Conservation (phyloP, 2,888 invertebrate genomes). For the Byasa hedistus region DNA sequence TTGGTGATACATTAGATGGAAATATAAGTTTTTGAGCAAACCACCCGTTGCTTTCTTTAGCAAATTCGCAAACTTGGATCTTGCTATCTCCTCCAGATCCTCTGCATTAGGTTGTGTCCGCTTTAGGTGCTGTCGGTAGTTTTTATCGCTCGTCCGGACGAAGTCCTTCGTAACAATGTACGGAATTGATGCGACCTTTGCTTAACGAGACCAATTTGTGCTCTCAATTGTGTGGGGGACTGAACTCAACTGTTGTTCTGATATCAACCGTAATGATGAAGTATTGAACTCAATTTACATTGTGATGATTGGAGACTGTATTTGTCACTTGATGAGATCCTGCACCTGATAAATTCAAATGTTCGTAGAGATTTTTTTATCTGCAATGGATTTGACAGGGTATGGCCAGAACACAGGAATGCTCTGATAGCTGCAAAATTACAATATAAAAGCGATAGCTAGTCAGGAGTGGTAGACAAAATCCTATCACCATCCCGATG, state of each 20-base stretch:
- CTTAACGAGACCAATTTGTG: slow-evolving; percentile 30
- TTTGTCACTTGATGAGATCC: slow-evolving; percentile 4
- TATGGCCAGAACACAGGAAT: too few relatives aligned
- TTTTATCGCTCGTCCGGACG: slow-evolving; percentile 15
- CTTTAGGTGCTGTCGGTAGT: slow-evolving; percentile 6
- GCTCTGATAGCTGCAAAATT: too few relatives aligned
- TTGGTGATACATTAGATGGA: slow-evolving; percentile 4
- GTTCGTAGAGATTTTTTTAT: too few relatives aligned
- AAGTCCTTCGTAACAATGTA: slow-evolving; percentile 19
- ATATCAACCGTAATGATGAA: slow-evolving; percentile 13
- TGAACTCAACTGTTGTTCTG: slow-evolving; percentile 16
- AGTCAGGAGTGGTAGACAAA: too few relatives aligned
- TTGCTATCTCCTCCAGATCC: slow-evolving; percentile 10
- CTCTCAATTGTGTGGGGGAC: slow-evolving; percentile 24
- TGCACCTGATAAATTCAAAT: not conserved
- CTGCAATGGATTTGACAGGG: too few relatives aligned
- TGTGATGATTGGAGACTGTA: slow-evolving; percentile 1
- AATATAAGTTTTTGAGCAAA: slow-evolving; percentile 9
- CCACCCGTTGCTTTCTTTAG: slow-evolving; percentile 6
- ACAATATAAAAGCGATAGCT: too few relatives aligned
- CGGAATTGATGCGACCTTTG: slow-evolving; percentile 31
- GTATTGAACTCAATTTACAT: slow-evolving; percentile 24
- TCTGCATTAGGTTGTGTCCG: slow-evolving; percentile 1
- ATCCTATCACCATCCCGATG: too few relatives aligned
- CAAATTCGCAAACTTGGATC: slow-evolving; percentile 15